Percentiles rank a stretch among this genome's conserved stretches.
phyloP scores from a whole-genome alignment of 92 coral and sea anemone genomes.

The Nematostella vectensis region DNA sequence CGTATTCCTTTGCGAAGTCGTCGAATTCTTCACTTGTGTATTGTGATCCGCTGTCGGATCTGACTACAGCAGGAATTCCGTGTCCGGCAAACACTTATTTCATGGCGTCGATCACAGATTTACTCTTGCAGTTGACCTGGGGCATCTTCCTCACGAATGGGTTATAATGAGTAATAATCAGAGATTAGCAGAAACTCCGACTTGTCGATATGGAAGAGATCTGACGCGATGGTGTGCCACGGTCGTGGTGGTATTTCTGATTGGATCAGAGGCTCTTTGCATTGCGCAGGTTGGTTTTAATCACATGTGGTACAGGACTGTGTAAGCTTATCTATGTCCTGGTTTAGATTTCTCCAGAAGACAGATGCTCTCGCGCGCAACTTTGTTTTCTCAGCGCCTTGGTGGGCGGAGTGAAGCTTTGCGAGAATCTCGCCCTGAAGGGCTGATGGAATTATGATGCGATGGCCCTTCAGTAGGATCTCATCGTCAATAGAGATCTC shows the following conservation, averaged over 20 bases:
- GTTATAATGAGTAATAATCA: slow-evolving; percentile 35
- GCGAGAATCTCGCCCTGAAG: slow-evolving; percentile 12
- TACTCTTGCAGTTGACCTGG: slow-evolving; percentile 37
- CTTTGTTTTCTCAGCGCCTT: slow-evolving; percentile 16
- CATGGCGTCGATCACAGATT: slow-evolving; percentile 25
- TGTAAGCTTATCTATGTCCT: slow-evolving; percentile 19
- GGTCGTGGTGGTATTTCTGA: slow-evolving; percentile 25
- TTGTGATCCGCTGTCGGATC: slow-evolving; percentile 53
- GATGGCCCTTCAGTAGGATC: slow-evolving; percentile 11
- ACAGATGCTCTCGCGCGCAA: slow-evolving; percentile 9
- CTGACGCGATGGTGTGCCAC: slow-evolving; percentile 16
- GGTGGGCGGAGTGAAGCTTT: slow-evolving; percentile 15
- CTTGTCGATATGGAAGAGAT: slow-evolving; percentile 20
- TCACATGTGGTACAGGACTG: slow-evolving; percentile 7
- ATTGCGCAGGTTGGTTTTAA: slow-evolving; percentile 9
- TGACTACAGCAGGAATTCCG: slow-evolving; percentile 29
- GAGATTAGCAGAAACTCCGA: slow-evolving; percentile 25
- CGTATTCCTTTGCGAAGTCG: slow-evolving; percentile 42
- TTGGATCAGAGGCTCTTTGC: slow-evolving; percentile 11
- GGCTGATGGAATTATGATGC: slow-evolving; percentile 13
- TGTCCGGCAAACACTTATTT: slow-evolving; percentile 48
- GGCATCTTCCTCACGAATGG: slow-evolving; percentile 55
- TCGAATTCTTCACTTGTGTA: too few relatives aligned
- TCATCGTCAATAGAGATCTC: slow-evolving; percentile 19
- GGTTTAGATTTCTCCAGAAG: slow-evolving; percentile 24